These are phyloP conservation scores for Willisornis vidua DNA, from an alignment of 2,113 vertebrate species.

Conservation along the genomic window DNA sequence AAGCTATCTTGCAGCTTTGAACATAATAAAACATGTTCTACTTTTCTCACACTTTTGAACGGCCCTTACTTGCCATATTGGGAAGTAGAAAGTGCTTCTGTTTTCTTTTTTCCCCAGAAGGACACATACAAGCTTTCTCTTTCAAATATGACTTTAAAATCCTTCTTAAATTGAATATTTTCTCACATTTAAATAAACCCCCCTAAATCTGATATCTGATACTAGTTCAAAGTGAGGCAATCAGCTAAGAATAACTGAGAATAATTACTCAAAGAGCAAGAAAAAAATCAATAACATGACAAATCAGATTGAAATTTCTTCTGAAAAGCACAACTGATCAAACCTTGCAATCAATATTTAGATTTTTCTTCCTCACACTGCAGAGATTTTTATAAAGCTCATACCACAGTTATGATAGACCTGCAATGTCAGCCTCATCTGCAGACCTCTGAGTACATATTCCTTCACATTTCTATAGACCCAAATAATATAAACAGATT, in stretches of 20 bases:
- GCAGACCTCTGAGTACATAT: not conserved
- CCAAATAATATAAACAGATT: not conserved
- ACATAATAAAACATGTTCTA: not conserved
- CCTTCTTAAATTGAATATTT: slow-evolving; percentile 10
- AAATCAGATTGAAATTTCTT: slow-evolving; percentile 43
- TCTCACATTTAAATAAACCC: slow-evolving; percentile 34
- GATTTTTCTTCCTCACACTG: not conserved
- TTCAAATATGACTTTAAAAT: slow-evolving; percentile 38
- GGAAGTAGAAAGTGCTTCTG: not conserved
- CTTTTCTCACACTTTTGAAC: not conserved
- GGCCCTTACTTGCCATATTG: not conserved
- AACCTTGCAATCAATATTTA: slow-evolving; percentile 15
- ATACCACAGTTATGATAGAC: not conserved
- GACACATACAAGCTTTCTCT: not conserved
- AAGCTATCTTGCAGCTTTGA: slow-evolving; percentile 14
- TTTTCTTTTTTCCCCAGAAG: not conserved
- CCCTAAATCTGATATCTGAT: slow-evolving; percentile 28
- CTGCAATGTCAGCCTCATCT: not conserved
- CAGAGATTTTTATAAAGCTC: not conserved
- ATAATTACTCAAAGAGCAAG: slow-evolving; percentile 21
- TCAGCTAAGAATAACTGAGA: slow-evolving; percentile 54
- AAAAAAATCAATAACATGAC: slow-evolving; percentile 5
- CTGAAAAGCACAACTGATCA: slow-evolving; percentile 45
- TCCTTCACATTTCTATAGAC: not conserved
- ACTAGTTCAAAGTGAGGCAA: slow-evolving; percentile 45